phyloP scores from a whole-genome alignment of 2,888 invertebrate species.

The Cosmopolites sordidus region DNA sequence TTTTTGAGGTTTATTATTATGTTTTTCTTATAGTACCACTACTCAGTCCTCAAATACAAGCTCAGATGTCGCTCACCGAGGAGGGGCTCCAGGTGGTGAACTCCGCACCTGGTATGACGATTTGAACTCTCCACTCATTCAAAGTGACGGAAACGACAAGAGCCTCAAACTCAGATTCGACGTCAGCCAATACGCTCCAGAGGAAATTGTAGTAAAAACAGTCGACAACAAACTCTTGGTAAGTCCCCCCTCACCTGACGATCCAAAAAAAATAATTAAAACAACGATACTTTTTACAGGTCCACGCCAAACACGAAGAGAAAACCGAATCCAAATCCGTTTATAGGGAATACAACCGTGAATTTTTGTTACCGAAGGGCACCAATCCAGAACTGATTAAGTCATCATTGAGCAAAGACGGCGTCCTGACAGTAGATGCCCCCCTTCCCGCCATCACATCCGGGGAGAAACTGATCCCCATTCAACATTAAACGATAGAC shows the following conservation, averaged over 20 bases:
- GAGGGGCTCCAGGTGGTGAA: conserved; percentile 54
- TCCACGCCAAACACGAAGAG: conserved; percentile 97
- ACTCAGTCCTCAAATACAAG: conserved; percentile 52
- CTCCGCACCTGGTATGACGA: conserved; percentile 74
- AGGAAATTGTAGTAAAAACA: conserved; percentile 97
- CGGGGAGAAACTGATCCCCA: conserved; percentile 79
- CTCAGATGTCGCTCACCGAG: conserved; percentile 36
- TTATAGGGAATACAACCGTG: conserved; percentile 96
- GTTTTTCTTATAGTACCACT: conserved; percentile 53
- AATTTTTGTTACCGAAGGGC: conserved; percentile 94
- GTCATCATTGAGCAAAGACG: conserved; percentile 93
- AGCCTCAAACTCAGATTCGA: conserved; percentile 93
- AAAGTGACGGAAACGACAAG: conserved; percentile 91
- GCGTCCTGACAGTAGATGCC: conserved; percentile 94
- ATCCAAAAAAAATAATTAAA: too few relatives aligned
- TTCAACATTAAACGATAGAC: conserved; percentile 55
- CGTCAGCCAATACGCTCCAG: conserved; percentile 93
- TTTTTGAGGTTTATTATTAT: too few relatives aligned
- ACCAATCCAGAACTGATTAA: conserved; percentile 95
- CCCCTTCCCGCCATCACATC: conserved; percentile 84
- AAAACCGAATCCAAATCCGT: conserved; percentile 94
- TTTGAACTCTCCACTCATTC: conserved; percentile 87
- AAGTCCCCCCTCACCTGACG: conserved; percentile 43
- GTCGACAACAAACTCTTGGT: conserved; percentile 96
- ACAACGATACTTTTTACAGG: conserved; percentile 54